These are phyloP conservation scores for Myotis vivesi DNA, from an alignment of 2,797 vertebrate species.

Conservation along the genomic window DNA sequence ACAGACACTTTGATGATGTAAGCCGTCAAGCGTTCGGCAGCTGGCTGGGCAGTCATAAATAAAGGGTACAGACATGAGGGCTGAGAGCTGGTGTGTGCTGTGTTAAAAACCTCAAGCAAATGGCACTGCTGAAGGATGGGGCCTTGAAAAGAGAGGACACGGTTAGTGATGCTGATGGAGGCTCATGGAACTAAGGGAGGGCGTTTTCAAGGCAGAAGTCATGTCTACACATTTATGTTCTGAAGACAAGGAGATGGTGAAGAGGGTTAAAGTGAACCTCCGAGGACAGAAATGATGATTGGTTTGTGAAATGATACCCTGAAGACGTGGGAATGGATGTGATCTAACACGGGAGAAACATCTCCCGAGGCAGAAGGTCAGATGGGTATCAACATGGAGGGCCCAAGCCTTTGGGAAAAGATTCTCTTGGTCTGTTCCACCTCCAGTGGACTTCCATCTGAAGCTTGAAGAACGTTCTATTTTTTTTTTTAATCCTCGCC, in stretches of 20 bases:
- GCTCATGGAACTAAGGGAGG: neutral
- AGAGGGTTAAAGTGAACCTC: neutral
- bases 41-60: neutral
- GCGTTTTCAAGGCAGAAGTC: neutral
- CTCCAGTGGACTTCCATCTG: neutral
- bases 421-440: neutral
- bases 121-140: neutral
- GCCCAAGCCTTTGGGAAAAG: neutral
- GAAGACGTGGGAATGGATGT: neutral
- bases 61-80: neutral
- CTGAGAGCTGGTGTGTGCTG: neutral
- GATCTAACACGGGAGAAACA: neutral
- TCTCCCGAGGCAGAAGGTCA: neutral
- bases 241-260: neutral
- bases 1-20: neutral
- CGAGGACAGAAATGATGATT: neutral
- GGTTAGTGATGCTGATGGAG: neutral
- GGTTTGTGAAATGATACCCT: neutral
- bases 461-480: neutral
- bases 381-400: neutral
- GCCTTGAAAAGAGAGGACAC: neutral
- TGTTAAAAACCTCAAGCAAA: neutral
- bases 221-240: neutral
- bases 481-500: neutral
- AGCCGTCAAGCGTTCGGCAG: neutral